Base-by-base conservation (phyloP, 2,113 vertebrate genomes). In the Rutilus rutilus region DNA sequence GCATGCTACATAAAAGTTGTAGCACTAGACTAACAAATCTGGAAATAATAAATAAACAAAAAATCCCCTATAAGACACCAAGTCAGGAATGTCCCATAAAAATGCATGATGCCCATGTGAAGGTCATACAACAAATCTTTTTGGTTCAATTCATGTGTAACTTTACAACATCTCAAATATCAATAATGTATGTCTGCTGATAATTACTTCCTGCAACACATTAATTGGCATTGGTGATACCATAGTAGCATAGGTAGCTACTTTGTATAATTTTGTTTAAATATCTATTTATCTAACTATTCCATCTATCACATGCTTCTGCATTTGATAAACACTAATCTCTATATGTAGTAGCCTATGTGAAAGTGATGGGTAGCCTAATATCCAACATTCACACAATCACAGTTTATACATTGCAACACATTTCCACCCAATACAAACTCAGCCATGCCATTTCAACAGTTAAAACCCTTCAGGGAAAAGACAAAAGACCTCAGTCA, bases 381-480 rank as follows among this genome's bases (percentile, higher is more conserved):
- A 15, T 76, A 14, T 25, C 21, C 17, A 57, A 15, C 67, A 73
- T 25, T 89, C 79, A 60, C 84, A 83, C 86, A 86, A 89, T 83
- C 83, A 87, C 90, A 89, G 73, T 85, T 84, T 89, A 21, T 78
- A 71, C 57, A 85, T 14, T 52, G 39, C 50, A 62, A 62, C 36
- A 60, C 54, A 79, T 62, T 79, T n/a, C 21, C 30, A 39, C 52
- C 19, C 10, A 60, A 39, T 59, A 10, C 33, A 19, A 79, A 79
- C 1, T 21, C 36, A 50, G n/a, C 23, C 45, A 19, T 54, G 84
- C 27, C 54, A 39, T 25, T 65, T 69, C 30, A 69, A 42, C 62
- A 47, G 62, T 52, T 39, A 8, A 19, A 54, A 27, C 17, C 19
- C 30, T 62, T 36, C 11, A 45, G 69, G 23, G 39, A 45, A 30